Evolutionary conservation across 2,113 vertebrate species (phyloP).

Genomic region (Nettapus auritus): DNA sequence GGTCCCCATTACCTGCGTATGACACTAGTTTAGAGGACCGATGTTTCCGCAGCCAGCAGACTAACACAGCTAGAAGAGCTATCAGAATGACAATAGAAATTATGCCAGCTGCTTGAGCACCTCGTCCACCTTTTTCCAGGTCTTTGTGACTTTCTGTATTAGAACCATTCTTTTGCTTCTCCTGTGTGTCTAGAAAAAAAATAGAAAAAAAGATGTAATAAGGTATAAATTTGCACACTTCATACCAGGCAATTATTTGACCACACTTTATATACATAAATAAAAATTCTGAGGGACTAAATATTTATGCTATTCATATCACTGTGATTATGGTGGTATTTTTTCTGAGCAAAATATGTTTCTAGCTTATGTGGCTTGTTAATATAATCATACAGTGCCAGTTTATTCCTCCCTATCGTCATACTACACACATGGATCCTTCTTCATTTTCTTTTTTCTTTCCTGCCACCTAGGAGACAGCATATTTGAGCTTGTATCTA

Average conservation of each 20-base stretch:
- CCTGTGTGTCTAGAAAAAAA: conserved; percentile 17
- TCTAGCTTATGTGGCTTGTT: background rate
- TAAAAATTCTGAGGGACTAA: background rate
- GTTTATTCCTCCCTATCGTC: background rate
- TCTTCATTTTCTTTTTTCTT: background rate
- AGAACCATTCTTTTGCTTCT: background rate
- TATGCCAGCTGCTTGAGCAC: conserved; percentile 40
- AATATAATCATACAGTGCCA: background rate
- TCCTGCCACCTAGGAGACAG: background rate
- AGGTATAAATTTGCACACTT: background rate
- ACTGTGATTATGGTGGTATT: background rate
- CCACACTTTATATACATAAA: background rate
- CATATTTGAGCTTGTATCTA: background rate
- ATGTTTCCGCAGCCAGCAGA: conserved; percentile 6
- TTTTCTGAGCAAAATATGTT: background rate
- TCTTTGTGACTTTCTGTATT: background rate
- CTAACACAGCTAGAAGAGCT: background rate
- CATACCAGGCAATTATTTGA: background rate
- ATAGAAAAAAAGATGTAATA: background rate
- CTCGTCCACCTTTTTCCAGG: background rate
- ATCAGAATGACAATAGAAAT: background rate
- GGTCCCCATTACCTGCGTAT: conserved; percentile 45
- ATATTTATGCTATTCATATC: background rate
- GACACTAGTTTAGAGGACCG: background rate
- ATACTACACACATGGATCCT: background rate